Evolutionary conservation across 2,797 vertebrate genomes (phyloP).

Genomic region (Onychomys torridus): DNA sequence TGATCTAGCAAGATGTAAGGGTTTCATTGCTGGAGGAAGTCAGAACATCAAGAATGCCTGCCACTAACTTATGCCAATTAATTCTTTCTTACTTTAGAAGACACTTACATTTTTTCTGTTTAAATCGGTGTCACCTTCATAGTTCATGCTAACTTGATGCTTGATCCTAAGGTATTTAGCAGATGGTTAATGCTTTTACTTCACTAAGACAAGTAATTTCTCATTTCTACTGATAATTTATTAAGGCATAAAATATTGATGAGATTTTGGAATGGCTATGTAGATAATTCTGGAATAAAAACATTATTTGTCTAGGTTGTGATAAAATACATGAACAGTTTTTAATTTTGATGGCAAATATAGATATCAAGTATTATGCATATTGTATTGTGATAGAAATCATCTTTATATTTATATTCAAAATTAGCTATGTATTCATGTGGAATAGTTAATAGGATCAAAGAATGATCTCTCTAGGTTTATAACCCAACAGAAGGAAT

Average conservation of each 20-base stretch:
- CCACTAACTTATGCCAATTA: background rate
- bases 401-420: background rate
- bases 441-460: background rate
- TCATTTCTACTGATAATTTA: background rate
- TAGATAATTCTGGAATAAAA: background rate
- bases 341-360: background rate
- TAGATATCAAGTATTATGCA: background rate
- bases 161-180: background rate
- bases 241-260: background rate
- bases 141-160: background rate
- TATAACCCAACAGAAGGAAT: background rate
- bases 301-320: background rate
- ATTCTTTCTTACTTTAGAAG: constrained; percentile 5
- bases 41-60: background rate
- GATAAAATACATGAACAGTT: background rate
- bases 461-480: background rate
- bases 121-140: background rate
- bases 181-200: background rate
- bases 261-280: background rate
- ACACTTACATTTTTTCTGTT: background rate
- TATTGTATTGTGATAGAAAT: background rate
- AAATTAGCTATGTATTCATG: background rate
- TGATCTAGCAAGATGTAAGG: background rate
- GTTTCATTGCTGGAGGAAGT: background rate
- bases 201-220: constrained; percentile 18